phyloP scores from a whole-genome alignment of 2,113 vertebrate species.

The Neofelis nebulosa region DNA sequence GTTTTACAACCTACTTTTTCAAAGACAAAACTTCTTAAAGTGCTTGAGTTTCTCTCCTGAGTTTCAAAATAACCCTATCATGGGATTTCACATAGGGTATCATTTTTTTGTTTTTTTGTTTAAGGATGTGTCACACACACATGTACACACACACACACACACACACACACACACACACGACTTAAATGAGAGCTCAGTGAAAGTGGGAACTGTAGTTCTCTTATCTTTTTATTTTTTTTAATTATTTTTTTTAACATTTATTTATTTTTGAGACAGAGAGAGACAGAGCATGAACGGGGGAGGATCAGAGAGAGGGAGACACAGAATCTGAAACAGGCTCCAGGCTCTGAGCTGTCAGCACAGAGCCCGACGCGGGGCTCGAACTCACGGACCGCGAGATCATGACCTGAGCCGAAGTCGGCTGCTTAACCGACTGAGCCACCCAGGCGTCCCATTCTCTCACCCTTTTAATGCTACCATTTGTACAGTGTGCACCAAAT shows the following conservation, averaged over 20 bases:
- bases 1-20: neutral
- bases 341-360: no score
- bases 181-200: neutral
- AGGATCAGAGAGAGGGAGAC: no score
- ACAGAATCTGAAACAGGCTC: no score
- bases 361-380: no score
- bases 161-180: neutral
- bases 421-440: no score
- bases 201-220: neutral
- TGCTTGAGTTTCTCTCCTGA: neutral
- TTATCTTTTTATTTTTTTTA: neutral
- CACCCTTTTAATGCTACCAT: neutral
- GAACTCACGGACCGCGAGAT: no score
- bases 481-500: neutral
- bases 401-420: no score
- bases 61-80: neutral
- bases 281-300: no score
- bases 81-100: neutral
- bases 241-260: no score
- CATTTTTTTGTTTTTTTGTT: neutral
- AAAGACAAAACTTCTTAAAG: neutral
- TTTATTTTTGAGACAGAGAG: no score
- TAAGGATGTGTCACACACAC: neutral
- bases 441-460: neutral
- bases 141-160: neutral